Evolutionary conservation across 2,888 invertebrate species (phyloP).

Genomic region (Chalcosyrphus nemorum): DNA sequence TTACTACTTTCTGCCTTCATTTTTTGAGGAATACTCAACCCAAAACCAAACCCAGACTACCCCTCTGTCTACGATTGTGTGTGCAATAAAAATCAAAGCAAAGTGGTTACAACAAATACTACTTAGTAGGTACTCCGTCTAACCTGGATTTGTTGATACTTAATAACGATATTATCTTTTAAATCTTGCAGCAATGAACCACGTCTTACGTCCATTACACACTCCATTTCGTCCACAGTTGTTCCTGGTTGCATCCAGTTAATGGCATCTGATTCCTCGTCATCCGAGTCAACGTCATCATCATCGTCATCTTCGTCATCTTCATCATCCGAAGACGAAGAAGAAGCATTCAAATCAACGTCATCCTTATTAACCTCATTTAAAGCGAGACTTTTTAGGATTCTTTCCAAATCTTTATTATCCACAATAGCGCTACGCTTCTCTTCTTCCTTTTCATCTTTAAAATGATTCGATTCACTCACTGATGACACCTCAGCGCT

Average conservation of each 20-base stretch:
- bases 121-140: conserved; percentile 22
- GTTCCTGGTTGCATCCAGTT: conserved; percentile 81
- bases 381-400: conserved; percentile 46
- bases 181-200: conserved; percentile 78
- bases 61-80: conserved; percentile 27
- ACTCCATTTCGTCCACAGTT: conserved; percentile 78
- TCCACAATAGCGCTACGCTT: conserved; percentile 7
- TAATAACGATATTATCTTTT: conserved; percentile 75
- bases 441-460: neutral
- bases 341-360: conserved; percentile 24
- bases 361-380: conserved; percentile 16
- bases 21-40: no score
- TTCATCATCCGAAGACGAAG: conserved; percentile 34
- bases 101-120: neutral
- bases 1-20: no score
- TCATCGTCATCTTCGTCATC: conserved; percentile 54
- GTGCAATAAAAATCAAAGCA: conserved; percentile 4
- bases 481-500: conserved; percentile 40
- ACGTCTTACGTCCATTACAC: conserved; percentile 74
- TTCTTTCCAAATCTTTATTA: conserved; percentile 32
- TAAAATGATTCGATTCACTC: conserved; percentile 10
- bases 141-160: conserved; percentile 75
- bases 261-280: conserved; percentile 64
- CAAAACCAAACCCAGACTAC: neutral
- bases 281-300: conserved; percentile 71